Percentiles rank a stretch among this genome's conserved stretches.
These are phyloP conservation scores for Xyrichtys novacula DNA, from an alignment of 2,797 vertebrate genomes.

Conservation along the genomic window DNA sequence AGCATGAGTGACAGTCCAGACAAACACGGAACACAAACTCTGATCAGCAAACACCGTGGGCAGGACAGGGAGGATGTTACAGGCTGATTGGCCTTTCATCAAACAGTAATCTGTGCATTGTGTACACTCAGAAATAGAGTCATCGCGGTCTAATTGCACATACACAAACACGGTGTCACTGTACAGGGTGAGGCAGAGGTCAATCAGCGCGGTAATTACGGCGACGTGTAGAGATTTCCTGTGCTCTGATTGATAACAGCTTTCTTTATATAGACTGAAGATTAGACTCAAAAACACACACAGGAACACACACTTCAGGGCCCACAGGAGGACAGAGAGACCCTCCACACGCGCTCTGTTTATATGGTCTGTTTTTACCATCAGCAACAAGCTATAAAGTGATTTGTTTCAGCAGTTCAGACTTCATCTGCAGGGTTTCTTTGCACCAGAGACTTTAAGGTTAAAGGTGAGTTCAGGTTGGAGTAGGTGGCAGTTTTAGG, in stretches of 20 bases:
- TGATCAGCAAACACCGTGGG: neutral
- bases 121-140: neutral
- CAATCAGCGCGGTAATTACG: slow-evolving; percentile 18
- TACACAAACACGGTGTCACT: slow-evolving; percentile 14
- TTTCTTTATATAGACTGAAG: slow-evolving; percentile 1
- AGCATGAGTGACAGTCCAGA: neutral
- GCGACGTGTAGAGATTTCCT: slow-evolving; percentile 38
- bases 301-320: neutral
- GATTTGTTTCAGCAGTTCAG: slow-evolving; percentile 21
- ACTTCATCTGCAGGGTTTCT: slow-evolving; percentile 5
- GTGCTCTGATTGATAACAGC: slow-evolving; percentile 37
- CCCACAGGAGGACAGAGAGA: neutral
- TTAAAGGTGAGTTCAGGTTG: slow-evolving; percentile 17
- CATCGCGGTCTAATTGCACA: slow-evolving; percentile 5
- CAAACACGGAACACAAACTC: neutral
- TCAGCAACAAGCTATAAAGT: slow-evolving; percentile 22
- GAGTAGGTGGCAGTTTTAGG: neutral
- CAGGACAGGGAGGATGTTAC: too few species aligned
- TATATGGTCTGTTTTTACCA: slow-evolving; percentile 25
- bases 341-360: neutral
- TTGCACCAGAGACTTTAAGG: neutral
- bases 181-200: slow-evolving; percentile 1
- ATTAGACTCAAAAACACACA: slow-evolving; percentile 1
- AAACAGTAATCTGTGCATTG: slow-evolving; percentile 4
- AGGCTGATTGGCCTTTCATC: neutral